Evolutionary conservation across 2,888 invertebrate species (phyloP).

Genomic region (Pandemis heparana): DNA sequence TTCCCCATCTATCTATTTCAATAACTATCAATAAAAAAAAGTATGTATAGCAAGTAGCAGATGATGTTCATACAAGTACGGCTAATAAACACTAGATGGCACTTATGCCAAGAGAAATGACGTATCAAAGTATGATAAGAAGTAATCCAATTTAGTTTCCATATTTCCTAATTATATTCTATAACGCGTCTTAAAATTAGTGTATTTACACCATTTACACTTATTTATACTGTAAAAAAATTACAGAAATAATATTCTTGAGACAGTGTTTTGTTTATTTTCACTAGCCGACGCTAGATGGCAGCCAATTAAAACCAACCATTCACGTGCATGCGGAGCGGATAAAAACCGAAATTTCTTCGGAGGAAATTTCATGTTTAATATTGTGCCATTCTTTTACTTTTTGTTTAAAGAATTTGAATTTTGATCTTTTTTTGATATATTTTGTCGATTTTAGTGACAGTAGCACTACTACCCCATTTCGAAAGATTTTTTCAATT

Average conservation of each 20-base stretch:
- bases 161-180: not conserved
- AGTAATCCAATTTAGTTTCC: not conserved
- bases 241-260: no score
- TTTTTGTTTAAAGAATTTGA: no score
- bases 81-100: slow-evolving; percentile 26
- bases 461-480: no score
- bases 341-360: not conserved
- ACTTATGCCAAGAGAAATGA: not conserved
- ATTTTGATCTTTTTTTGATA: no score
- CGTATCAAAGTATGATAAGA: not conserved
- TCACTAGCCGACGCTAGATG: not conserved
- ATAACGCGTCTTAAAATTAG: no score
- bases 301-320: not conserved
- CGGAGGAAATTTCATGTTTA: no score
- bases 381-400: no score
- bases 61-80: slow-evolving; percentile 27
- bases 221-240: no score
- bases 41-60: slow-evolving; percentile 43
- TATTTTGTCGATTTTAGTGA: no score
- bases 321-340: not conserved
- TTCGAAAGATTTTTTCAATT: no score
- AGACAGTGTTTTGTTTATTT: not conserved
- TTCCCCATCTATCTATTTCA: slow-evolving; percentile 41
- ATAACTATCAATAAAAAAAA: slow-evolving; percentile 40
- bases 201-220: no score